A percentile compares a stretch with the other conserved stretches of the same genome.
Conservation (phyloP, 2,113 vertebrate species). For the Picathartes gymnocephalus region DNA sequence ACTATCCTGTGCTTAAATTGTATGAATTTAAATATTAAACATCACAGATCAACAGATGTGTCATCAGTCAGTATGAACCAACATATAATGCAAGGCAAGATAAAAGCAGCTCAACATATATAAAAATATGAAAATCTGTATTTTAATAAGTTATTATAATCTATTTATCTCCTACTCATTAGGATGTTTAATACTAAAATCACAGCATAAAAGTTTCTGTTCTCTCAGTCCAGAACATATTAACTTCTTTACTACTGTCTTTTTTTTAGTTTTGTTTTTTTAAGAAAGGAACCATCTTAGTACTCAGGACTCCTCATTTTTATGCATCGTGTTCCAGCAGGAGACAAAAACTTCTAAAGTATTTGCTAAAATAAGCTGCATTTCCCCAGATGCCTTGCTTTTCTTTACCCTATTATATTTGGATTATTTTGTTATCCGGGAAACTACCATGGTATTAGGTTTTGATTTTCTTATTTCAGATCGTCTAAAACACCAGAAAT, state of each 20-base stretch:
- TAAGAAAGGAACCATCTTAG: not conserved
- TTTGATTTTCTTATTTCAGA: slow-evolving; percentile 1
- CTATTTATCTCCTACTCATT: not conserved
- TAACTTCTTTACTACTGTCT: not conserved
- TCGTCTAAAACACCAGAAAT: not conserved
- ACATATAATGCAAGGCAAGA: not conserved
- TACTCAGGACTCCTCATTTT: not conserved
- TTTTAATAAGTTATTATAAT: not conserved
- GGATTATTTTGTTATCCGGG: not conserved
- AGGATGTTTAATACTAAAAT: not conserved
- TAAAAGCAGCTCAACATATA: not conserved
- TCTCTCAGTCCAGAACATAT: not conserved
- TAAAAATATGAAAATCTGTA: not conserved
- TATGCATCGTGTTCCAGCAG: not conserved
- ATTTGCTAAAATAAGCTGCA: not conserved
- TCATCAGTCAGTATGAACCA: not conserved
- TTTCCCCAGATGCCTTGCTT: not conserved
- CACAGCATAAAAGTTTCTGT: not conserved
- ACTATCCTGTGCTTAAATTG: not conserved
- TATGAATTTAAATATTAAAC: not conserved
- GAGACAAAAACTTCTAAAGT: not conserved
- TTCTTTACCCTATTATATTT: not conserved
- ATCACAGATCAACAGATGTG: not conserved
- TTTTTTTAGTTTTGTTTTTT: not conserved
- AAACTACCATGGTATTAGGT: not conserved